A percentile compares a stretch with the other conserved stretches of the same genome.
Conservation (phyloP, 2,888 invertebrate genomes). For the Rhaphigaster nebulosa region DNA sequence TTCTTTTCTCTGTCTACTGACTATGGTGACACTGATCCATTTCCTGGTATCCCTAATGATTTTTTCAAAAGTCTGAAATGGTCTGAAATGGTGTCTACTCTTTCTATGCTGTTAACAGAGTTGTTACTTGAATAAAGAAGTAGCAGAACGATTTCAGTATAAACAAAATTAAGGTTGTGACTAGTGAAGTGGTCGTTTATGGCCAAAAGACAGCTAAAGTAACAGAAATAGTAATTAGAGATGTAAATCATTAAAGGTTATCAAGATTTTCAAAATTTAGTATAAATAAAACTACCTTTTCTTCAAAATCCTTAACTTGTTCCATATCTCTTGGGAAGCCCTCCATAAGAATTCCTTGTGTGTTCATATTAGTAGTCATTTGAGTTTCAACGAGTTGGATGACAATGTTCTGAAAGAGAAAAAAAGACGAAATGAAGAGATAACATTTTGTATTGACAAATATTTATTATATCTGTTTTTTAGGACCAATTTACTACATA, state of each 20-base stretch:
- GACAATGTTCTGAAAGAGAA: conserved; percentile 76
- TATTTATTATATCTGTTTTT: background rate
- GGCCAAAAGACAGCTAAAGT: no score
- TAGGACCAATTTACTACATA: no score
- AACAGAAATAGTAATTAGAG: background rate
- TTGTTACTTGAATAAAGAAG: no score
- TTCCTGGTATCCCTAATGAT: no score
- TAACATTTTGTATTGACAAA: background rate
- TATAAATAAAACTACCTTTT: conserved; percentile 77
- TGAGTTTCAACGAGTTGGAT: conserved; percentile 81
- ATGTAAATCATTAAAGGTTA: background rate
- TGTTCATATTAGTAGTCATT: conserved; percentile 74
- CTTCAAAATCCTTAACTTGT: conserved; percentile 90
- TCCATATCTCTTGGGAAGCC: conserved; percentile 93
- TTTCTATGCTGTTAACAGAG: no score
- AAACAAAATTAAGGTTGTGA: no score
- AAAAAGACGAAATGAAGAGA: background rate
- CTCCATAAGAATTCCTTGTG: conserved; percentile 89
- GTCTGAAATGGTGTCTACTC: no score
- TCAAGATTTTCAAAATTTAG: background rate
- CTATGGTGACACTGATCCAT: no score
- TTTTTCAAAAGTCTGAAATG: no score
- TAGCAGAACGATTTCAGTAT: no score
- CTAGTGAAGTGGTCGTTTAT: no score
- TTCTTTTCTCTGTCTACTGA: no score